Evolutionary conservation across 2,113 vertebrate species (phyloP), one percentile per base, ranked within the genome.

Genomic region (Otis tarda): DNA sequence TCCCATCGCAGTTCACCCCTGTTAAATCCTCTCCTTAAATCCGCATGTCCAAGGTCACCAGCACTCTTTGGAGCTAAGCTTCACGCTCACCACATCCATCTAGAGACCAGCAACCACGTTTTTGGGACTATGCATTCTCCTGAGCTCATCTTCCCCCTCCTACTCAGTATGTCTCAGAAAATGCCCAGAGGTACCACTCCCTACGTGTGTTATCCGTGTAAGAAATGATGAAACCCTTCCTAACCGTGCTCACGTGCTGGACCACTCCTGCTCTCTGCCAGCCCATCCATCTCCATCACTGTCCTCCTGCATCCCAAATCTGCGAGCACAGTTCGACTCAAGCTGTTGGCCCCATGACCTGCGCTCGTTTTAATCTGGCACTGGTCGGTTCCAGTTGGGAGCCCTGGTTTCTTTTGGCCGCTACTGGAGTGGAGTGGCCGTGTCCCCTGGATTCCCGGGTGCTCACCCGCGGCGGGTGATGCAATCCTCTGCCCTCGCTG

Each of bases 181-280:
- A 50, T 8, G 41, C 52, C n/a, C 0, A 1, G 47, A 82, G 60
- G 17, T 73, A 30, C 45, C 45, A 8, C 87, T 81, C 82, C 76
- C 59, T 64, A 6, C 7, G 0, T 0, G 3, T 47, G 31, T 28
- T n/a, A 8, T 3, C 0, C 6, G 4, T 3, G 10, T 1, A 4
- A 79, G 39, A 39, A 77, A 27, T 9, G 9, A 24, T 2, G 19
- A 81, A 91, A 60, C 30, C 27, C 31, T 71, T 79, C 53, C 57
- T 6, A 13, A 11, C 17, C 3, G 0, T 50, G 5, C 4, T 14
- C 63, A 6, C 21, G 1, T 1, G 9, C 11, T 39, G 59, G 60
- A 81, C 27, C 69, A 3, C 80, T 80, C 80, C 73, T 83, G 67
- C 79, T 83, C 91, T 73, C 83, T 12, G 4, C 68, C 65, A 56